Evolutionary conservation across 2,888 invertebrate genomes (phyloP), one percentile per base, ranked within the genome.

Genomic region (Mycalesis mineus): DNA sequence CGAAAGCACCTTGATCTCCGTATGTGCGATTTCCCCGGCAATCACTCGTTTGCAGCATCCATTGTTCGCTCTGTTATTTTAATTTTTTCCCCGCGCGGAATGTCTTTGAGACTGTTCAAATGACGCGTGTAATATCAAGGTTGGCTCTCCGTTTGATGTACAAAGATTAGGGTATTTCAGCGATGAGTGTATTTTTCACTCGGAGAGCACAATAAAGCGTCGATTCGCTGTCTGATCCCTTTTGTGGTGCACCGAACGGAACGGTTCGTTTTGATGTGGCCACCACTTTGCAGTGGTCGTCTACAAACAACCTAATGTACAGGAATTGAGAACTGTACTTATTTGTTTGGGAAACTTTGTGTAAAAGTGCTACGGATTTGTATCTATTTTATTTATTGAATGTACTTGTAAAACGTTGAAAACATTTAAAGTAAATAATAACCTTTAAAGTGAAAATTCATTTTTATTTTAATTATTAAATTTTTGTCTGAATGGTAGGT

Each of bases 31-130:
- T 62, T 55, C 62, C 65, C 62, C 72, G 69, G 73, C 74, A 73
- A 81, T 83, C 82, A 80, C 69, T 72, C 72, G 66, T 67, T 13
- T 33, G 22, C 42, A 48, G 58, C 11, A 70, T 71, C 78, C 77
- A 82, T 81, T 78, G 78, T 77, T 66, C 73, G 69, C 75, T 78
- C 78, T 82, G 85, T 88, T 87, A 86, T 88, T 88, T 88, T 85
- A 85, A 84, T 88, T 88, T 89, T 87, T 88, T 79, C 73, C 77
- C 72, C 64, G 58, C 66, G 64, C 66, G 79, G 89, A 88, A 89
- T 88, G 85, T 89, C 88, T 89, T 88, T 88, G 88, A 88, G 78
- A 83, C 78, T 78, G 78, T 79, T 87, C 82, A 87, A 88, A 88
- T 88, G 88, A 88, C 75, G 88, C 86, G 82, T 88, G 86, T 84